phyloP scores from a whole-genome alignment of 2,113 vertebrate species.

The Melanotaenia duboulayi region DNA sequence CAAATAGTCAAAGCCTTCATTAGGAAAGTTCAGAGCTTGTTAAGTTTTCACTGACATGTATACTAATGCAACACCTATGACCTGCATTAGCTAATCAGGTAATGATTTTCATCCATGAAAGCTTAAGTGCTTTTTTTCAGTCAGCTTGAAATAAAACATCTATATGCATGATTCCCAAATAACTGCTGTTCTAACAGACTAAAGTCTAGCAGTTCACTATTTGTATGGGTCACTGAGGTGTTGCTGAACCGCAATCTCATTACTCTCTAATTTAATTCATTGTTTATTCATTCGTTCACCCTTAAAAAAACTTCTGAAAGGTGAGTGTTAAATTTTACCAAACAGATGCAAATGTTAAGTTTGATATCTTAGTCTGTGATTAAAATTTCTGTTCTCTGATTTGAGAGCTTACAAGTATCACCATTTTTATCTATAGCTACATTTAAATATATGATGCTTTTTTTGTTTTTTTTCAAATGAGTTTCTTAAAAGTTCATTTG shows the following conservation, averaged over 20 bases:
- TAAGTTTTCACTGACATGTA: constrained; percentile 19
- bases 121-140: constrained; percentile 62
- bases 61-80: constrained; percentile 58
- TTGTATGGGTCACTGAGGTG: constrained; percentile 11
- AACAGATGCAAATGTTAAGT: not conserved
- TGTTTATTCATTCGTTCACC: constrained; percentile 2
- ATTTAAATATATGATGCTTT: too few relatives aligned
- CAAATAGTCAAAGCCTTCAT: constrained; percentile 7
- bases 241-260: constrained; percentile 17
- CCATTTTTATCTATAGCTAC: too few relatives aligned
- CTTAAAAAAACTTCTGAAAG: constrained; percentile 1
- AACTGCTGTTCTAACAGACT: not conserved
- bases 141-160: constrained; percentile 59
- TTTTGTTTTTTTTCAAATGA: too few relatives aligned
- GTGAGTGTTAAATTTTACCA: constrained; percentile 13
- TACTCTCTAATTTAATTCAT: constrained; percentile 15
- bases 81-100: constrained; percentile 50
- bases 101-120: constrained; percentile 50
- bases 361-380: not conserved
- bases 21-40: constrained; percentile 23
- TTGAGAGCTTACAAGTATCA: too few relatives aligned
- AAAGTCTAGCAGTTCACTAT: constrained; percentile 4
- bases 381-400: too few relatives aligned
- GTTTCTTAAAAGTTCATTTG: too few relatives aligned
- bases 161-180: constrained; percentile 34